Conservation (phyloP, 2,797 vertebrate genomes). For the Myotis pilosus region DNA sequence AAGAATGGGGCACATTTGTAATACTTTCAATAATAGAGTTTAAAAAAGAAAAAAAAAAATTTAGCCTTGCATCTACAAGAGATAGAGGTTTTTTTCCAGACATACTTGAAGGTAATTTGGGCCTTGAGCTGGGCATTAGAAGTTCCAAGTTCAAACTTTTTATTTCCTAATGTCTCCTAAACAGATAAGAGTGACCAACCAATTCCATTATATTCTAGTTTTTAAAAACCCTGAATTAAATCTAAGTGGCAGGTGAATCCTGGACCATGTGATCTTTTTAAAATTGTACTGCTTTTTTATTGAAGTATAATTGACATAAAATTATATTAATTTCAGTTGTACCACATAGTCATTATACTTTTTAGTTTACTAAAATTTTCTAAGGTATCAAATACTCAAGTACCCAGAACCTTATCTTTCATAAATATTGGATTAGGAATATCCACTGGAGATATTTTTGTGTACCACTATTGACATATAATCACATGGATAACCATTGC, state of each 20-base stretch:
- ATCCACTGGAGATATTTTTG: not conserved
- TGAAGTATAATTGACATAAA: too few species aligned
- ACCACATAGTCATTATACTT: not conserved
- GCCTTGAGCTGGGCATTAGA: not conserved
- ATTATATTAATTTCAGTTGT: too few species aligned
- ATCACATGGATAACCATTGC: not conserved
- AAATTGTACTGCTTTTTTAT: too few species aligned
- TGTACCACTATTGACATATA: not conserved
- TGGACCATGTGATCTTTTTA: too few species aligned
- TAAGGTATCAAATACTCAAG: not conserved
- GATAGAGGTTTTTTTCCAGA: not conserved
- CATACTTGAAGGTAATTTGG: not conserved
- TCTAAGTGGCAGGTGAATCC: too few species aligned
- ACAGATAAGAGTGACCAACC: not conserved
- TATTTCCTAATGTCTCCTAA: not conserved
- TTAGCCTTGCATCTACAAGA: not conserved
- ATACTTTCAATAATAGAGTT: too few species aligned
- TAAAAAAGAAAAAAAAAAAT: not conserved
- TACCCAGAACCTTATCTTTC: not conserved
- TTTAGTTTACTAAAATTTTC: not conserved
- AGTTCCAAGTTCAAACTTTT: not conserved
- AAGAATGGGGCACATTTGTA: too few species aligned
- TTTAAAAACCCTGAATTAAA: too few species aligned
- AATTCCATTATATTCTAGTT: not conserved
- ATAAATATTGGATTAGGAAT: not conserved